Evolutionary conservation across 2,888 invertebrate genomes (phyloP).

Genomic region (Lithosia quadra): DNA sequence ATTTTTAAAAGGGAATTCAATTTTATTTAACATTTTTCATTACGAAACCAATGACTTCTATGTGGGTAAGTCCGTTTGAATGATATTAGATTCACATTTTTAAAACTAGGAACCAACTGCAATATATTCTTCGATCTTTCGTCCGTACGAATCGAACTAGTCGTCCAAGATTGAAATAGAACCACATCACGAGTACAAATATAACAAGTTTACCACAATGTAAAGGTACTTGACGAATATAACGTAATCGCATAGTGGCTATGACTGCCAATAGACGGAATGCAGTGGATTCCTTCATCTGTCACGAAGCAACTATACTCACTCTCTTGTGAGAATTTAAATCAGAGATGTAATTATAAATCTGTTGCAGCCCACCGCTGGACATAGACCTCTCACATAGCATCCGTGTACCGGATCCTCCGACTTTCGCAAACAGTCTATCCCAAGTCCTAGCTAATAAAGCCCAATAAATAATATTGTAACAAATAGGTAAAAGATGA

Average conservation of each 20-base stretch:
- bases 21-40: no score
- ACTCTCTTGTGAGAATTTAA: not conserved
- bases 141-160: slow-evolving; percentile 41
- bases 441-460: no score
- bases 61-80: no score
- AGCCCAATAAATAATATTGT: no score
- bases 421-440: not conserved
- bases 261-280: slow-evolving; percentile 31
- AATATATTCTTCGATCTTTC: not conserved
- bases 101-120: not conserved
- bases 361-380: not conserved
- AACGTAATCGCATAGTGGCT: slow-evolving; percentile 30
- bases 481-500: no score
- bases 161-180: slow-evolving; percentile 33
- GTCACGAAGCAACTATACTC: slow-evolving; percentile 21
- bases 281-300: slow-evolving; percentile 30
- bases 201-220: slow-evolving; percentile 27
- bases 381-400: not conserved
- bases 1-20: no score
- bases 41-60: no score
- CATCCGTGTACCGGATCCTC: not conserved
- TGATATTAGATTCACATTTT: not conserved
- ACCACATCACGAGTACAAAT: slow-evolving; percentile 35
- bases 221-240: slow-evolving; percentile 28
- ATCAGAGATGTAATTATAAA: not conserved